phyloP scores from a whole-genome alignment of 2,888 invertebrate species.

The Lomographa bimaculata region DNA sequence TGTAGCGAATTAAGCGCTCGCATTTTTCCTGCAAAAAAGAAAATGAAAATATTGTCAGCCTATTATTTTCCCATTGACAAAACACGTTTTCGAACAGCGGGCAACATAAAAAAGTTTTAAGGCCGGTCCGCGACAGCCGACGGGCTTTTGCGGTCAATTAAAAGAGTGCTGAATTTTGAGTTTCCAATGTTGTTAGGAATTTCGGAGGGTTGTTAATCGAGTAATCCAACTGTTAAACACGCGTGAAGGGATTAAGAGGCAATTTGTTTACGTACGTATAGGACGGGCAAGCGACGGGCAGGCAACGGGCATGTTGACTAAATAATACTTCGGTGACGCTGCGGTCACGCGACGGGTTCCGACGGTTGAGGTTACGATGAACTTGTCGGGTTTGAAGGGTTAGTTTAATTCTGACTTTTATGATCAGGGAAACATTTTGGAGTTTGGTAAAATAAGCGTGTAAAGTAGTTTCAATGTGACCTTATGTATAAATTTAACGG shows the following conservation, averaged over 20 bases:
- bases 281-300: conserved; percentile 19
- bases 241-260: conserved; percentile 58
- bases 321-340: conserved; percentile 35
- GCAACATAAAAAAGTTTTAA: conserved; percentile 44
- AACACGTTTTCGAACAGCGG: conserved; percentile 36
- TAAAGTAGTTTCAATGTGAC: conserved; percentile 15
- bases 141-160: conserved; percentile 52
- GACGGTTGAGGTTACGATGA: conserved; percentile 16
- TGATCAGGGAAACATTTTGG: conserved; percentile 2
- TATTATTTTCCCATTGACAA: conserved; percentile 32
- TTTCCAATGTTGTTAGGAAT: conserved; percentile 44
- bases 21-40: conserved; percentile 16
- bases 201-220: conserved; percentile 52
- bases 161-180: conserved; percentile 50
- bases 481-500: too few relatives aligned
- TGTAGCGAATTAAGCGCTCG: conserved; percentile 14
- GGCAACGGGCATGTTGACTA: conserved; percentile 28
- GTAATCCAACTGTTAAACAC: conserved; percentile 63
- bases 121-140: conserved; percentile 37
- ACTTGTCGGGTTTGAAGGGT: conserved; percentile 19
- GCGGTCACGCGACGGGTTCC: conserved; percentile 24
- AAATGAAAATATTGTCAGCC: conserved; percentile 26
- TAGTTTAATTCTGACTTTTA: conserved; percentile 20
- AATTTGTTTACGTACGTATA: conserved; percentile 47
- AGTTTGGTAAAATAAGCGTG: conserved; percentile 17